phyloP scores from a whole-genome alignment of 2,113 vertebrate species.

The Galeopterus variegatus region DNA sequence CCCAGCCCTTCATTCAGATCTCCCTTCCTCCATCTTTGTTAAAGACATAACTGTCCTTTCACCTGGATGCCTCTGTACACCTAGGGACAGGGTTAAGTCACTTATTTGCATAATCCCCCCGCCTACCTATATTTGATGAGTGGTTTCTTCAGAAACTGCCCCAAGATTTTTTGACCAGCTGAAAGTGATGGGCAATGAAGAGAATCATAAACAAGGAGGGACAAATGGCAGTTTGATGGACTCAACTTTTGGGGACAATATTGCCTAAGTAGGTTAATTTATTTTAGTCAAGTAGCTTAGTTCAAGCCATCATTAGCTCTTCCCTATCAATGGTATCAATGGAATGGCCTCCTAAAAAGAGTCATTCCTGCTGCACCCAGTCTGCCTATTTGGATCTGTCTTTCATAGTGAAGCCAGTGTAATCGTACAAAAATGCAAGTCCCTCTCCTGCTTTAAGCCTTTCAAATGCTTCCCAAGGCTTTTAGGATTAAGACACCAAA shows the following conservation, averaged over 20 bases:
- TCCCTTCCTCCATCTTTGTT: background rate
- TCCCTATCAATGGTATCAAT: background rate
- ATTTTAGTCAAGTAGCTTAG: background rate
- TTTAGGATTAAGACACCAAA: constrained; percentile 15
- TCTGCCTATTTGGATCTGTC: background rate
- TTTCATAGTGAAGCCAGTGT: background rate
- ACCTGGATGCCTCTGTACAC: background rate
- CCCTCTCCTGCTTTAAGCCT: background rate
- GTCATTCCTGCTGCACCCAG: background rate
- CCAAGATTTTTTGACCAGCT: background rate
- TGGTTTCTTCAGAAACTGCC: constrained; percentile 32
- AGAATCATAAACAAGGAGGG: background rate
- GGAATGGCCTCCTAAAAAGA: background rate
- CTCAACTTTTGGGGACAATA: background rate
- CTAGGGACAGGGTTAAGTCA: background rate
- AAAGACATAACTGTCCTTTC: background rate
- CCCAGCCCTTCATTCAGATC: background rate
- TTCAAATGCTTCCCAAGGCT: background rate
- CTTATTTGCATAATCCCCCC: background rate
- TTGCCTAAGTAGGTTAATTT: background rate
- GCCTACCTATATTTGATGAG: background rate
- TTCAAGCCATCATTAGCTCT: background rate
- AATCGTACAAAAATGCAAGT: constrained; percentile 35
- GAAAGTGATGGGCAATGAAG: background rate
- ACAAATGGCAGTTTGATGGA: background rate